Evolutionary conservation across 2,113 vertebrate species (phyloP).

Genomic region (Lamprotornis superbus): DNA sequence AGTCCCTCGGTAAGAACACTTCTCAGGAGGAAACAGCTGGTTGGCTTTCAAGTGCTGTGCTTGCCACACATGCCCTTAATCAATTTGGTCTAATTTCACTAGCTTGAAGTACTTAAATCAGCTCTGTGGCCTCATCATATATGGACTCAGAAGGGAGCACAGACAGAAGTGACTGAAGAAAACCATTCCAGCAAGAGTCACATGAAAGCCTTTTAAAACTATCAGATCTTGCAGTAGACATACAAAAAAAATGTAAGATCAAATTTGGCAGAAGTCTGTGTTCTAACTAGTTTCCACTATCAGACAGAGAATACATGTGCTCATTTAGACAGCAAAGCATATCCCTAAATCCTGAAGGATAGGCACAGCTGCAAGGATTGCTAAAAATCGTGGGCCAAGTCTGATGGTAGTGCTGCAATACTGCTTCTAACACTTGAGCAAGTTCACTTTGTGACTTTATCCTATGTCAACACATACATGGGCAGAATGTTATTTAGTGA

Average conservation of each 20-base stretch:
- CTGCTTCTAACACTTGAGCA: not conserved
- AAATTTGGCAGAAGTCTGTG: not conserved
- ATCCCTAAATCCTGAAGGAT: not conserved
- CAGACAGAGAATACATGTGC: not conserved
- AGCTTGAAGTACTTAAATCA: not conserved
- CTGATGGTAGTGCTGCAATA: accelerated
- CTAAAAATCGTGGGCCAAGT: not conserved
- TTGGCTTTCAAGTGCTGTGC: not conserved
- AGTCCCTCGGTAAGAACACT: not conserved
- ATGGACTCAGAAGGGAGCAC: not conserved
- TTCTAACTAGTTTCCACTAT: not conserved
- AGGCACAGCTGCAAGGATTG: not conserved
- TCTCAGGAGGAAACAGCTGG: not conserved
- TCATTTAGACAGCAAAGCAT: not conserved
- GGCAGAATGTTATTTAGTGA: not conserved
- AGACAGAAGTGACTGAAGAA: not conserved
- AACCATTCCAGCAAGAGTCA: not conserved
- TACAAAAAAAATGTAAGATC: not conserved
- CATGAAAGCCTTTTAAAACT: not conserved
- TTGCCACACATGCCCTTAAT: not conserved
- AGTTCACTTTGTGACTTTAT: not conserved
- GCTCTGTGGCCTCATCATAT: not conserved
- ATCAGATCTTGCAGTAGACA: not conserved
- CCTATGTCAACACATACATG: not conserved
- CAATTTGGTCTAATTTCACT: not conserved